Evolutionary conservation across 2,797 vertebrate genomes (phyloP), one percentile per base, ranked within the genome.

Genomic region (Enoplosus armatus): DNA sequence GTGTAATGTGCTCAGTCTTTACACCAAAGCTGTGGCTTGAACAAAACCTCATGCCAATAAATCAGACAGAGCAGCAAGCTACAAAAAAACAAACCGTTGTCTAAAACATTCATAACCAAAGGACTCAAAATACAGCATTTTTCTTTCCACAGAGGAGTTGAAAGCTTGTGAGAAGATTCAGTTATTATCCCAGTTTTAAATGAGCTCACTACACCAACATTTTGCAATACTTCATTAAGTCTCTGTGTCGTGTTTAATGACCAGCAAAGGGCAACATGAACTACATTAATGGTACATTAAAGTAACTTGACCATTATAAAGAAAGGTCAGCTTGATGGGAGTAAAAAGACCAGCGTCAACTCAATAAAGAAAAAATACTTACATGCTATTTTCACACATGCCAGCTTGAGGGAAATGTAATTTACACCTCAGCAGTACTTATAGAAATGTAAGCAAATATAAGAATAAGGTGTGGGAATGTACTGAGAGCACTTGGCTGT

Each of bases 1-100:
- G 78, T 91, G 82, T 82, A 89, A 93, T 93, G 82, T 58, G n/a
- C 70, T 86, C 79, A 75, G 72, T 73, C 80, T 90, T 84, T 87
- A 73, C 72, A 84, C 67, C 77, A 86, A 83, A 83, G 65, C 84
- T 85, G 63, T 54, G 79, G 73, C 63, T 89, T 80, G 18, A 88
- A 79, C 63, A 75, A 87, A 86, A 84, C 50, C 47, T 68, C 54
- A 61, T 29, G 33, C 64, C 67, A 75, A 81, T 89, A 90, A 90
- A 90, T 91, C 64, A 83, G 53, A 75, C 27, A n/a, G 22, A 72
- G 66, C 35, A 43, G 29, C 27, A 62, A 72, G 60, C 63, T 66
- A 79, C 54, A 72, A 59, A 85, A 74, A 78, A 50, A 77, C 4
- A 50, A 83, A 80, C 81, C 50, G 43, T 37, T 84, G 65, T 84